Percentiles rank a stretch among this genome's conserved stretches.
Conservation (phyloP, 2,888 invertebrate genomes). For the Idaea biselata region DNA sequence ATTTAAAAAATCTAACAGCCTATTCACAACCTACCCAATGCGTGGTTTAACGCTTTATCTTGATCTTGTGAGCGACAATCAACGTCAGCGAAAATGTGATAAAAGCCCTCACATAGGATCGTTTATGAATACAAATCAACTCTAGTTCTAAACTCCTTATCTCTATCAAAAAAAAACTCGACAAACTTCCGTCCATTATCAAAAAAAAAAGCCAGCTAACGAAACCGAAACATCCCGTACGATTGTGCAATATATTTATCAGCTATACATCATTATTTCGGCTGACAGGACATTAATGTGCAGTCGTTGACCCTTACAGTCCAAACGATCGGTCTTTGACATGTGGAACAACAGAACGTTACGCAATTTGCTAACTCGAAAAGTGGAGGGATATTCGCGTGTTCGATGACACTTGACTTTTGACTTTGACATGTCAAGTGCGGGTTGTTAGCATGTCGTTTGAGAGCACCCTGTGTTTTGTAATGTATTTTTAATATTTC, state of each 20-base stretch:
- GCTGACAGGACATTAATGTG: slow-evolving; percentile 15
- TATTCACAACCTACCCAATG: background rate
- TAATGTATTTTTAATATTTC: background rate
- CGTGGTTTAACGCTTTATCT: slow-evolving; percentile 2
- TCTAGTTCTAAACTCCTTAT: background rate
- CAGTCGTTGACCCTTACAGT: slow-evolving; percentile 18
- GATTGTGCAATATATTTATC: slow-evolving; percentile 23
- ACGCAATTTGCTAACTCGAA: background rate
- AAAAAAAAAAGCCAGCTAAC: background rate
- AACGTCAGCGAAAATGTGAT: no score
- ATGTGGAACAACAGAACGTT: background rate
- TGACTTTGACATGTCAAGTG: slow-evolving; percentile 1
- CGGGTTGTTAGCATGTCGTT: background rate
- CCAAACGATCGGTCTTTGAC: background rate
- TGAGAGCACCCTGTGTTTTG: background rate
- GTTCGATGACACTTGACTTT: background rate
- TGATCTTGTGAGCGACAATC: no score
- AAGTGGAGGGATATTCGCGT: background rate
- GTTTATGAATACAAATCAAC: no score
- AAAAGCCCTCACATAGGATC: no score
- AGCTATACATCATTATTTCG: slow-evolving; percentile 17
- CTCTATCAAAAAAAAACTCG: background rate
- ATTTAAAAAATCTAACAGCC: no score
- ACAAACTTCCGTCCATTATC: background rate
- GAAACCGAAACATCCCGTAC: slow-evolving; percentile 13